Conservation (phyloP, 1,140 invertebrate species). For the Pygmarrhopalites habei region DNA sequence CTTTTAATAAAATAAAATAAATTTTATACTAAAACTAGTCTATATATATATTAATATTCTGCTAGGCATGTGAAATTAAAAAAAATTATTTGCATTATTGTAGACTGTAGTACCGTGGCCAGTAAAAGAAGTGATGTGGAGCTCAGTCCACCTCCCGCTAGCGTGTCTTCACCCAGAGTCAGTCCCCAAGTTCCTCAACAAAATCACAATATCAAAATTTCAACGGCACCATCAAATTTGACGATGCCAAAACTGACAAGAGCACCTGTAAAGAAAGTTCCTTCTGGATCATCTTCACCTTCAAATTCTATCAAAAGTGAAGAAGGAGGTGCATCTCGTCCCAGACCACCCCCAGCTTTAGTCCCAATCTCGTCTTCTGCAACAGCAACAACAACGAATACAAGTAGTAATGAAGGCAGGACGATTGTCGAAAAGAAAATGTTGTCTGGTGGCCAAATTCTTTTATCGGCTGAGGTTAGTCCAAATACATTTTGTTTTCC, state of each 20-base stretch:
- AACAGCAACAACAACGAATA: background rate
- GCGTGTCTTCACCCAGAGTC: slow-evolving; percentile 3
- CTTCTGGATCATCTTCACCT: slow-evolving; percentile 12
- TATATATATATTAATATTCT: no score
- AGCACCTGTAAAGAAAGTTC: slow-evolving; percentile 23
- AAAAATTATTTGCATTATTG: no score
- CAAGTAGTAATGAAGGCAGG: background rate
- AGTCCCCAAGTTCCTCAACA: slow-evolving; percentile 10
- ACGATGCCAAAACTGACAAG: slow-evolving; percentile 23
- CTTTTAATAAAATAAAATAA: no score
- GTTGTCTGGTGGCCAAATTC: slow-evolving; percentile 30
- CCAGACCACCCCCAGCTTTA: slow-evolving; percentile 16
- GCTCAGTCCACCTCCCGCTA: slow-evolving; percentile 3
- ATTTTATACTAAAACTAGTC: no score
- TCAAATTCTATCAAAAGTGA: slow-evolving; percentile 17
- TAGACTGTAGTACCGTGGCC: slow-evolving; percentile 29
- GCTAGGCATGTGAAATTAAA: no score
- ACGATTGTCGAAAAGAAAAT: slow-evolving; percentile 32
- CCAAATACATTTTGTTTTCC: no score
- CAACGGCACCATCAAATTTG: slow-evolving; percentile 1
- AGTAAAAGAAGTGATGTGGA: slow-evolving; percentile 22
- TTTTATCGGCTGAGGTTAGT: no score
- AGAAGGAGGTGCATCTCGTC: background rate
- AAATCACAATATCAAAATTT: background rate
- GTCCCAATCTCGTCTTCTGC: slow-evolving; percentile 8